Base-by-base conservation (phyloP, 2,797 vertebrate species). In the Danio jaintianensis region DNA sequence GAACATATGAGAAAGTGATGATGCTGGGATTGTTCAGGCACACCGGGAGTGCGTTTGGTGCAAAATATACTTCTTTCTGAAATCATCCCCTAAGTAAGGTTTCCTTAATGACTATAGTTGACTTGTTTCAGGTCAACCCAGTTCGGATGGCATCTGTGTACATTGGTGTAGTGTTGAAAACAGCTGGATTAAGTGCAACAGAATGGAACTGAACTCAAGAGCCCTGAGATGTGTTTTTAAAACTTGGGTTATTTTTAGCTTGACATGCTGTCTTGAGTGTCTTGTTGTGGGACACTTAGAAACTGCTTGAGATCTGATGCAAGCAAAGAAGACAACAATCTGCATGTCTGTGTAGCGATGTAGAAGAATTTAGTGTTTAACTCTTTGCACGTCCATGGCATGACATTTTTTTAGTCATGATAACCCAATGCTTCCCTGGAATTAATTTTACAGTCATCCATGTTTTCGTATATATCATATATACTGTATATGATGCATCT, bases 1-100 rank as follows among this genome's bases (percentile, higher is more conserved):
- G 72, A 79, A 61, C 71, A 55, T 66, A 52, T 61, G 75, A 76
- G 71, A 78, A 82, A 82, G 59, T 78, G 79, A 82, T 77, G 53
- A 56, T 80, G 61, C 40, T 62, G 52, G 70, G 15, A 71, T 71
- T 71, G 61, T 29, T 76, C 36, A 29, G 8, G 22, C 73, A 38
- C 36, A 55, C 36, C 68, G 40, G 36, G 50, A 70, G 68, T 42
- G 11, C 15, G 11, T 55, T 15, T 55, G 52, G 11, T 20, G 50
- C 50, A 55, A 42, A 55, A 40, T 50, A 29, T 20, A 42, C 36
- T 53, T 71, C 5, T 56, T 55, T 71, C 11, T n/a, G 42, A 71
- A 56, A 42, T 71, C 36, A 15, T 6, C n/a, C 42, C 52, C 9
- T 71, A 36, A 71, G 12, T 71, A 7, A 29, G n/a, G n/a, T 55